Base-by-base conservation (phyloP, 2,888 invertebrate genomes). In the Drosophila maculinotata region DNA sequence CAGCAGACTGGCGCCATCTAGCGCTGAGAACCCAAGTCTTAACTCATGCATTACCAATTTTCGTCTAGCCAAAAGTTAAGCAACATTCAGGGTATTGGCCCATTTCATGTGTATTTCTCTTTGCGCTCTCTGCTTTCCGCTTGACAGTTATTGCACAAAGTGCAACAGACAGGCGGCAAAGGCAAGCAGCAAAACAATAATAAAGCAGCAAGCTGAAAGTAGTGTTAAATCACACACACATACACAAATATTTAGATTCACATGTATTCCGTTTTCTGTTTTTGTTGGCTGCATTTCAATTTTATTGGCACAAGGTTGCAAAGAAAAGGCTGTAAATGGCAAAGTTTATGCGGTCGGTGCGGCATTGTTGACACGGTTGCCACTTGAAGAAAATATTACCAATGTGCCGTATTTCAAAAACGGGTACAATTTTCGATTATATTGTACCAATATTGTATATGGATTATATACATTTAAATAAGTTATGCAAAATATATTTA, bases 231-330 rank as follows among this genome's bases (percentile, higher is more conserved):
- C 39, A 58, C 14, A 31, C 20, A 49, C 38, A 30, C 17, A 17
- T 10, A 28, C 15, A 33, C 23, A 69, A 15, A 48, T 14, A 30
- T 4, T 8, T 8, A 28, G 7, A 28, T 14, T 1, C 1, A 5
- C 6, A 23, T 15, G 12, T 12, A 23, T 7, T 31, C 48, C n/a
- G 15, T 64, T 41, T 49, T 42, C 38, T 39, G 35, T 49, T 30
- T 59, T 52, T 45, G 41, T 53, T 70, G 42, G 31, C 64, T 59
- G 54, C 42, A 68, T 80, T 72, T 64, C 38, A 54, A 76, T 76
- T 77, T 78, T 77, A 78, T 78, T 80, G 59, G 79, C 69, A 76
- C 78, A 78, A 76, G 80, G 80, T 70, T 83, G 69, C 56, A 58
- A 63, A 25, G 33, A 48, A 62, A 38, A 31, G 9, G 41, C 47